phyloP scores from a whole-genome alignment of 2,797 vertebrate genomes.

The Enoplosus armatus region DNA sequence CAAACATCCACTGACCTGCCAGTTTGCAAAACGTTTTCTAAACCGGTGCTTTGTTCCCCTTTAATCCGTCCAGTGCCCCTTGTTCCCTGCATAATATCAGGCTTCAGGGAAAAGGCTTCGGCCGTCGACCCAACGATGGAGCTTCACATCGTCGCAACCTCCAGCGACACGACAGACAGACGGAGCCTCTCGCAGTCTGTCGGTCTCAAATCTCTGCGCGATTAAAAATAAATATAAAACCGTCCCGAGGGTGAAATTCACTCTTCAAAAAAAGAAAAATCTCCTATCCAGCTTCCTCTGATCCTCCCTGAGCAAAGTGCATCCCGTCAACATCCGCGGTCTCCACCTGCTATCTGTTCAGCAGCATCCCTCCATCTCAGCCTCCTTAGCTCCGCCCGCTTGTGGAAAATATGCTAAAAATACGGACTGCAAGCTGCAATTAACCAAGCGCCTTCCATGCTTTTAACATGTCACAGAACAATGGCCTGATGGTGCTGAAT shows the following conservation, averaged over 20 bases:
- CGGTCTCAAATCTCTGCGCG: neutral
- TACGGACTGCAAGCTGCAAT: constrained; percentile 32
- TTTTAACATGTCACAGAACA: neutral
- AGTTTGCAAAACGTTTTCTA: constrained; percentile 58
- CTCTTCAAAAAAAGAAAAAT: neutral
- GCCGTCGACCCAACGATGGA: constrained; percentile 62
- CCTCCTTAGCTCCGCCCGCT: constrained; percentile 71
- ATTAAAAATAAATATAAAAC: neutral
- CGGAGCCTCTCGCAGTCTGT: constrained; percentile 33
- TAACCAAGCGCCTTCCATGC: constrained; percentile 22
- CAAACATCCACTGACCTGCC: constrained; percentile 77
- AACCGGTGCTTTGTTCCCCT: constrained; percentile 78
- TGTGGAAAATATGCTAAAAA: constrained; percentile 52
- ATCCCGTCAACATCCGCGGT: constrained; percentile 54
- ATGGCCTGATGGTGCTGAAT: neutral
- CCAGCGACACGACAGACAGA: constrained; percentile 61
- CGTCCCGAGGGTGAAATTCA: neutral
- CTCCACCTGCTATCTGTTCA: constrained; percentile 67
- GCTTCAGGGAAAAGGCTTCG: constrained; percentile 57
- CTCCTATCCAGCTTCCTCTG: neutral
- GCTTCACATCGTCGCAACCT: constrained; percentile 73
- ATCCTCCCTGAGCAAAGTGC: constrained; percentile 11
- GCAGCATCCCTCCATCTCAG: constrained; percentile 67
- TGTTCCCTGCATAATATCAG: constrained; percentile 81
- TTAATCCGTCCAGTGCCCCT: constrained; percentile 60